Evolutionary conservation across 1,140 invertebrate species (phyloP).

Genomic region (Popillia japonica): DNA sequence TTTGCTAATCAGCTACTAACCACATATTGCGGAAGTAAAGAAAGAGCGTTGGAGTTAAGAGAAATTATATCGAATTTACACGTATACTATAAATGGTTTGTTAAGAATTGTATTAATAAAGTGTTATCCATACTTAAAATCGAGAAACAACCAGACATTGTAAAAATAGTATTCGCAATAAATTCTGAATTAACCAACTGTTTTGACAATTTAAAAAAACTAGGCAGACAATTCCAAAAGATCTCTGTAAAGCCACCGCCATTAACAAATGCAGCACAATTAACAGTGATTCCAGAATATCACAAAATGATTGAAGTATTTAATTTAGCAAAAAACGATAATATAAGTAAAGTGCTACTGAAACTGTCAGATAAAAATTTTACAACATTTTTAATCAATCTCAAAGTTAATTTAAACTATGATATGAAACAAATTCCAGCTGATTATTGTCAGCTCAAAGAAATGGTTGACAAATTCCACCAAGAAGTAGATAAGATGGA

Average conservation of each 20-base stretch:
- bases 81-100: constrained; percentile 66
- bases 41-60: constrained; percentile 41
- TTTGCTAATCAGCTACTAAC: constrained; percentile 47
- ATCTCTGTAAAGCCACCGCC: constrained; percentile 47
- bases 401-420: constrained; percentile 44
- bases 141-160: background rate
- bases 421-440: constrained; percentile 39
- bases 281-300: constrained; percentile 42
- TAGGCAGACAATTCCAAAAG: constrained; percentile 53
- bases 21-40: background rate
- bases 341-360: background rate
- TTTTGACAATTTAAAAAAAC: constrained; percentile 51
- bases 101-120: constrained; percentile 62
- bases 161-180: constrained; percentile 45
- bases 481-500: background rate
- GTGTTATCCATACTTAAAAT: constrained; percentile 49
- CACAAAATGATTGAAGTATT: constrained; percentile 41
- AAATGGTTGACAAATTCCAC: constrained; percentile 25
- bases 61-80: constrained; percentile 61
- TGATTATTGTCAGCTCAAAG: constrained; percentile 32
- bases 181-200: constrained; percentile 48
- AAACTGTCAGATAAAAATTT: constrained; percentile 38
- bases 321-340: constrained; percentile 41
- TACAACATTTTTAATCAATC: constrained; percentile 36
- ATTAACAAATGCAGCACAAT: constrained; percentile 40